Conservation (phyloP, 1,140 invertebrate species). For the Nephila pilipes region DNA sequence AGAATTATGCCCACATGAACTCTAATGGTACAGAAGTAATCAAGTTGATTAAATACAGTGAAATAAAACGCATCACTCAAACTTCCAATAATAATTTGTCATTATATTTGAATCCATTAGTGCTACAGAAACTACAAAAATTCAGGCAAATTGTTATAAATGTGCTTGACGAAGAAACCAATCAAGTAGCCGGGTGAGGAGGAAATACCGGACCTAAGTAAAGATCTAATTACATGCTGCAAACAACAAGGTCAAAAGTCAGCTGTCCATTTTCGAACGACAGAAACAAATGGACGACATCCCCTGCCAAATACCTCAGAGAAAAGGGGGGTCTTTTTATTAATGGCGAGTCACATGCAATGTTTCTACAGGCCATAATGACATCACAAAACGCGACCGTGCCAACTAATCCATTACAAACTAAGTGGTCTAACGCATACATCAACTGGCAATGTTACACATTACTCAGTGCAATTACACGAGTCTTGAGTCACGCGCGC, state of each 20-base stretch:
- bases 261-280: background rate
- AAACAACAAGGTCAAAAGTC: background rate
- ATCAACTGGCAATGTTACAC: slow-evolving; percentile 47
- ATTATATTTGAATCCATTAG: too few relatives aligned
- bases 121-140: too few relatives aligned
- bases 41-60: too few relatives aligned
- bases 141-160: too few relatives aligned
- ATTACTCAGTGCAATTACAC: slow-evolving; percentile 55
- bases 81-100: too few relatives aligned
- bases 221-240: too few relatives aligned
- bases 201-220: background rate
- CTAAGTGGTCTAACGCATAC: slow-evolving; percentile 42
- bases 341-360: background rate
- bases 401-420: slow-evolving; percentile 65
- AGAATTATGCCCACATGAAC: too few relatives aligned
- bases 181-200: background rate
- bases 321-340: background rate
- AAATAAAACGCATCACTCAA: too few relatives aligned
- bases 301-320: background rate
- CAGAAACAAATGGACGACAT: background rate
- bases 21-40: too few relatives aligned
- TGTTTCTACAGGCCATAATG: background rate
- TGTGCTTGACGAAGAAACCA: background rate
- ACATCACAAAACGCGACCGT: slow-evolving; percentile 32
- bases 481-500: slow-evolving; percentile 30